Evolutionary conservation across 1,140 invertebrate species (phyloP), one percentile per base, ranked within the genome.

Genomic region (Penaeus chinensis): DNA sequence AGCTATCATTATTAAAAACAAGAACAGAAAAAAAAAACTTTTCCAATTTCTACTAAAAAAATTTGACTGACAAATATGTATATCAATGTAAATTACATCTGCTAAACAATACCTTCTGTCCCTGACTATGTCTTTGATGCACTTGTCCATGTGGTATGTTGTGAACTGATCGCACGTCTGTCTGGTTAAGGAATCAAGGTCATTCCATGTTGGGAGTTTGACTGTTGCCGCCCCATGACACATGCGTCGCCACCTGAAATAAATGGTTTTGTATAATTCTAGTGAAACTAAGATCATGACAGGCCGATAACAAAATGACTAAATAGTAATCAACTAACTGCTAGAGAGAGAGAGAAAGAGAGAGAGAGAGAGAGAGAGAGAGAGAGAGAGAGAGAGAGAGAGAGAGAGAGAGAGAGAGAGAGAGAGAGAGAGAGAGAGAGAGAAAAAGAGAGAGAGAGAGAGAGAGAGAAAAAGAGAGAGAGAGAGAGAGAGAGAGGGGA

Each of bases 151-250:
- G 92, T 98, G 96, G 92, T 97, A 96, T 54, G 94, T 95, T 32
- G 94, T 94, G 92, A 98, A 99, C 91, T 98, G 96, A 89, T 98
- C 96, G 91, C 97, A 97, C 76, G 97, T 95, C 88, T 96, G 94
- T 91, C 94, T 95, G 0, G 96, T 96, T 92, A 97, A 96, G 24
- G 94, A 93, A 76, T 94, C 94, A 5, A 98, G 91, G 76, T 96
- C 95, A 95, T 95, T 91, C 95, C 94, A 82, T 5, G 94, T 91
- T 2, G 96, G 96, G 66, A 97, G 91, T 22, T 93, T 93, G 1
- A 96, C 92, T 7, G 94, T 93, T 90, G 96, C 95, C 22, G 94
- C 94, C 24, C 96, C 95, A 92, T 95, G 95, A 87, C 93, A 91
- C n/a, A 92, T 91, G 66, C 92, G 91, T 71, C 93, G 91, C 92